Conservation (phyloP, 2,797 vertebrate species). For the Poecile montanus region DNA sequence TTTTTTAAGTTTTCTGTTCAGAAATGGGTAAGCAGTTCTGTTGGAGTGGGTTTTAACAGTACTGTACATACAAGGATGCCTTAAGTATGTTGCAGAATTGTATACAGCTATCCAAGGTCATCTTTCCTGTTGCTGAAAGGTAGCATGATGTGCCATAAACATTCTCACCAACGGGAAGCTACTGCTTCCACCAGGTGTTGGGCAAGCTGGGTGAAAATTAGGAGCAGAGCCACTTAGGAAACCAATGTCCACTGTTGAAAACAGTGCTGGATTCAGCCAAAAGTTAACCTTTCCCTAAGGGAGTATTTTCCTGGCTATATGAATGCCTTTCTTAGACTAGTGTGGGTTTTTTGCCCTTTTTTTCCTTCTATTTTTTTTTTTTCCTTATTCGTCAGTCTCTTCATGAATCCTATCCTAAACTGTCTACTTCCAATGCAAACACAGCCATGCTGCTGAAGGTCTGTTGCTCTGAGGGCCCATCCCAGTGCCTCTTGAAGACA, state of each 20-base stretch:
- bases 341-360: neutral
- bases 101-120: slow-evolving; percentile 14
- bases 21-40: slow-evolving; percentile 15
- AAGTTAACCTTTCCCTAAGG: slow-evolving; percentile 33
- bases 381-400: slow-evolving; percentile 1
- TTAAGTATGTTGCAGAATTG: slow-evolving; percentile 36
- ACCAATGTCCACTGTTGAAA: slow-evolving; percentile 32
- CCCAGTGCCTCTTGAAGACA: slow-evolving; percentile 64
- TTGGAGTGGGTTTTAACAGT: slow-evolving; percentile 28
- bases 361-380: neutral
- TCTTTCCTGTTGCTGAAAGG: slow-evolving; percentile 30
- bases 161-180: neutral
- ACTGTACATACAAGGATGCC: slow-evolving; percentile 43
- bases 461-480: slow-evolving; percentile 59
- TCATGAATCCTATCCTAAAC: slow-evolving; percentile 28
- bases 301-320: slow-evolving; percentile 45
- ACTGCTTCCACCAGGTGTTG: slow-evolving; percentile 41
- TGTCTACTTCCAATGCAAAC: neutral
- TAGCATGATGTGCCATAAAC: slow-evolving; percentile 53
- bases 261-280: slow-evolving; percentile 42
- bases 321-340: slow-evolving; percentile 33
- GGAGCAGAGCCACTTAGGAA: slow-evolving; percentile 53
- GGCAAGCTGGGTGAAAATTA: slow-evolving; percentile 55
- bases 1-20: neutral
- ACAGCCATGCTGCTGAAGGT: slow-evolving; percentile 53